Evolutionary conservation across 2,888 invertebrate species (phyloP), one percentile per base, ranked within the genome.

Genomic region (Capitulum mitella): DNA sequence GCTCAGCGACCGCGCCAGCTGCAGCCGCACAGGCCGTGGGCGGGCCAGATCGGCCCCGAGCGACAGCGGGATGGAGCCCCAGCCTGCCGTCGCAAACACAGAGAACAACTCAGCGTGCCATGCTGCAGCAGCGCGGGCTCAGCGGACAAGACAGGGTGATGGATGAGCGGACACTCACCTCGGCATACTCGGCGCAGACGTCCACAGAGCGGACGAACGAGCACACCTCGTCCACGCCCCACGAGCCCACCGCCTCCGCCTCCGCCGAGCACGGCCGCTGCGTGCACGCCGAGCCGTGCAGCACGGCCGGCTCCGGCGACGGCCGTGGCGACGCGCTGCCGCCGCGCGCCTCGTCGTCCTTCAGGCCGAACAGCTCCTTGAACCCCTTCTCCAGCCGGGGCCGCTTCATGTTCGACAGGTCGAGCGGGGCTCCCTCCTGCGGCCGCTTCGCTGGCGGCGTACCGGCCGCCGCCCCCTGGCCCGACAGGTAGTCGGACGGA

Each of bases 171-270:
- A 84, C 90, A 98, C 83, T 86, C 98, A 80, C 94, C 98, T 80
- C 92, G 98, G 0, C 98, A 98, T 85, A 96, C 94, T 92, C 98
- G 98, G 85, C 93, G 98, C 14, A 97, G 98, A 85, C 98, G 98
- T 86, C 98, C 98, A 0, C 97, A 98, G 86, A 97, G 93, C 0
- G 95, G 94, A 19, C 93, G 97, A 84, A 91, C 92, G 84, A 91
- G 92, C 89, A 97, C 97, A 85, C 95, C 95, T 84, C 88, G 93
- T 80, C 93, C 95, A 85, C 90, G 92, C 0, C 89, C 92, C 93
- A 93, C 86, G 84, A 83, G 78, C 79, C 6, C 22, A 54, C 51
- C 5, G 54, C 86, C 78, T 85, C 96, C 97, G 83, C 97, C 98
- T 43, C 87, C 98, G 0, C 98, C 97, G 86, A 95, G 98, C 98